These are phyloP conservation scores for Sepioteuthis lessoniana DNA, from an alignment of 2,888 invertebrate genomes.

Conservation along the genomic window DNA sequence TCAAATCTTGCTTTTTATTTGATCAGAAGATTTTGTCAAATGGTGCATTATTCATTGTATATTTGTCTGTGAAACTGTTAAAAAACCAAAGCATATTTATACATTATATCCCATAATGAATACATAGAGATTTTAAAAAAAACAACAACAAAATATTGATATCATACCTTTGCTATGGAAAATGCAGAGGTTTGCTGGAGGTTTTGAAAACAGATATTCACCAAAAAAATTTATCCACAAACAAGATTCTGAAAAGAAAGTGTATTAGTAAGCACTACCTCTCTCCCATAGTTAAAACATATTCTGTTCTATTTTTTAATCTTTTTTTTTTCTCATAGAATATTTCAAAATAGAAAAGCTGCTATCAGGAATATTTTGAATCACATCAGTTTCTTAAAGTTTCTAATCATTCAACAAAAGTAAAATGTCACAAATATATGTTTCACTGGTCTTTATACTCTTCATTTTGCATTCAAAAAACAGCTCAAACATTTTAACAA, in stretches of 20 bases:
- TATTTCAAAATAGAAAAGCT: no score
- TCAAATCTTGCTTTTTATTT: not conserved
- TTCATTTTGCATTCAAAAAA: no score
- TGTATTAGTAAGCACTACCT: not conserved
- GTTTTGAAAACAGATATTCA: not conserved
- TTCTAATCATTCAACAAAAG: no score
- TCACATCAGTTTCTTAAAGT: no score
- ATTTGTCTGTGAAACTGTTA: conserved; percentile 12
- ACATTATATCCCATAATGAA: no score
- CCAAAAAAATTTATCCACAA: not conserved
- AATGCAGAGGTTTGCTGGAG: not conserved
- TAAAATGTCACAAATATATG: no score
- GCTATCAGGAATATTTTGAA: no score
- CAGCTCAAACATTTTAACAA: no score
- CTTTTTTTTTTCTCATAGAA: no score
- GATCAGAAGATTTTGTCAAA: not conserved
- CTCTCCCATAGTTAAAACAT: not conserved
- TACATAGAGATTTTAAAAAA: not conserved
- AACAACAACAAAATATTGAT: not conserved
- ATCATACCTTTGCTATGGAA: not conserved
- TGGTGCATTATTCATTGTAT: not conserved
- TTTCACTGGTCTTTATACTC: no score
- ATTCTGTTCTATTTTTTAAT: not conserved
- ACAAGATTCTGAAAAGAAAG: not conserved
- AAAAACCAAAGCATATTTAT: not conserved